Conservation (phyloP, 2,797 vertebrate species). For the Macrochelys suwanniensis region DNA sequence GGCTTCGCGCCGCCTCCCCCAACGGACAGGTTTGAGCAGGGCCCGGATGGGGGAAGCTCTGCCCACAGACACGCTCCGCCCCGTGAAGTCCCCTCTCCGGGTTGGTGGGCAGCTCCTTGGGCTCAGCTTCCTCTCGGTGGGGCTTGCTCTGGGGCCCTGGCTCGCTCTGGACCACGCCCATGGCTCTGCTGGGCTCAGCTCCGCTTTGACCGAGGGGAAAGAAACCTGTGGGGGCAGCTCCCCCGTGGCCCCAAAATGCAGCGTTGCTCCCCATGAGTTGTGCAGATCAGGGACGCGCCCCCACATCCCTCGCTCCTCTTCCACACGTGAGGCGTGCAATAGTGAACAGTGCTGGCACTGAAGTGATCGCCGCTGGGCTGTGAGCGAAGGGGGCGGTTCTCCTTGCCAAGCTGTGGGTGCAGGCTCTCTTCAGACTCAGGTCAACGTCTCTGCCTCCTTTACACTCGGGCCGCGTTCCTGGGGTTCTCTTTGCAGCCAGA, state of each 20-base stretch:
- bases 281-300: neutral
- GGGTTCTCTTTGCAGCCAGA: neutral
- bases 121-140: too few species aligned
- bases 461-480: neutral
- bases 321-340: neutral
- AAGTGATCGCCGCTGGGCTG: neutral
- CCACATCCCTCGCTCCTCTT: neutral
- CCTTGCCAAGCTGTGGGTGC: neutral
- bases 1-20: neutral
- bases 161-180: too few species aligned
- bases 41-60: neutral
- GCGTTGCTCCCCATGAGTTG: neutral
- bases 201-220: neutral
- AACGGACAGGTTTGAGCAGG: neutral
- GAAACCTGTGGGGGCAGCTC: neutral
- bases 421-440: neutral
- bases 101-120: neutral
- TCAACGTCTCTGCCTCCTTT: neutral
- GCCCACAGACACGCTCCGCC: too few species aligned
- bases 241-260: neutral
- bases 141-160: too few species aligned
- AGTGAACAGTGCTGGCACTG: too few species aligned
- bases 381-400: neutral
- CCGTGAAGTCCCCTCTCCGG: neutral
- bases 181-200: neutral